Base-by-base conservation (phyloP, 37 sponge, comb jelly and placozoan genomes). In the Cladorhizidae sp. region DNA sequence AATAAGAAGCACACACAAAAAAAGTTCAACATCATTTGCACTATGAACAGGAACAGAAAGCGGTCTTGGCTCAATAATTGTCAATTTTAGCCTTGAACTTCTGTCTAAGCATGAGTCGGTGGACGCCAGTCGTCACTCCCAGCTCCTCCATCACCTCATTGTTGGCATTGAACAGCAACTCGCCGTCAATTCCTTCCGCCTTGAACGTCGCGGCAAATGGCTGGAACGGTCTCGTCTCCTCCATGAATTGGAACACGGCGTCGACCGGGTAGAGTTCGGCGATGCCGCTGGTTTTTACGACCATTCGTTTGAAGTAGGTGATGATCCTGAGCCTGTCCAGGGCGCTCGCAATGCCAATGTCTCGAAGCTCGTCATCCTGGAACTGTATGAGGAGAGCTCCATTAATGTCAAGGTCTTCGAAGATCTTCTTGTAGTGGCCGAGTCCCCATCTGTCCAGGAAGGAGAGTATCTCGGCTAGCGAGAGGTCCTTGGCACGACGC, bases 171-270 rank as follows among this genome's bases (percentile, higher is more conserved):
- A 80, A 42, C 18, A 85, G 78, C 54, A 90, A 38, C 76, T 90
- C 86, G 7, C 86, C 86, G 51, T 85, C 91, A 71, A 90, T 79
- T 1, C 64, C 26, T 5, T 85, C 40, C 82, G 85, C 74, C 23
- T 20, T 20, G 33, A 80, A 90, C 1, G 33, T 70, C 50, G 25
- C 40, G 9, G 75, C 77, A 79, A 64, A 80, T 57, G 84, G 61
- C 15, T 73, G 63, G 49, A 85, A 41, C 28, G 78, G 75, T 64
- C 38, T 40, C 37, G 54, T 79, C 43, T 81, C 51, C 8, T 75
- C 54, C n/a, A 90, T 54, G 43, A 85, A 80, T 35, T 85, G 37
- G 0, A 74, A 63, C 61, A 90, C 81, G 0, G 57, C 76, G 6
- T 69, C 73, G 5, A 74, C 75, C 21, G 81, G 56, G 38, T 78